Conservation (phyloP, 2,113 vertebrate genomes). For the Campylomormyrus numenius region DNA sequence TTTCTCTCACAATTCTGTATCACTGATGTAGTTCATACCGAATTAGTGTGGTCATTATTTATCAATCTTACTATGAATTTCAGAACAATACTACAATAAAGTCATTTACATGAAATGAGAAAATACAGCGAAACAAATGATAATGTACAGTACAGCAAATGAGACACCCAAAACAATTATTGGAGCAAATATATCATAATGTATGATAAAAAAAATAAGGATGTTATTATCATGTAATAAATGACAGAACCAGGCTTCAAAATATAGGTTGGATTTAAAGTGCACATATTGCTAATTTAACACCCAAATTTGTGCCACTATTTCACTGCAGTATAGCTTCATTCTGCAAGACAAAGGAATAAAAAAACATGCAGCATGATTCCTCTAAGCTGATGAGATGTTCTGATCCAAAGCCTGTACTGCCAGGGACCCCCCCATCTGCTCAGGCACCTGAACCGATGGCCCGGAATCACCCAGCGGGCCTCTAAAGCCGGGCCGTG, state of each 20-base stretch:
- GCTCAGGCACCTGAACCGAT: background rate
- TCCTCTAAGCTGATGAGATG: background rate
- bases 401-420: background rate
- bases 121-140: background rate
- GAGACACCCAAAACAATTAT: background rate
- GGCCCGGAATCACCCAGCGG: background rate
- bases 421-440: background rate
- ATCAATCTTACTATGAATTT: background rate
- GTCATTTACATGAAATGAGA: background rate
- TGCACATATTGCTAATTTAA: background rate
- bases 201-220: background rate
- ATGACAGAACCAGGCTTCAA: background rate
- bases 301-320: slow-evolving; percentile 22
- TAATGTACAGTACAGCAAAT: background rate
- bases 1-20: background rate
- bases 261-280: background rate
- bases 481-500: background rate
- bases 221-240: background rate
- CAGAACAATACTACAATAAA: background rate
- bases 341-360: background rate
- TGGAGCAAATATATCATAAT: background rate
- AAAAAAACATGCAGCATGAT: background rate
- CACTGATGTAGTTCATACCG: background rate
- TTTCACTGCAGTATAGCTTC: background rate
- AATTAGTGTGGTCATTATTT: background rate